phyloP scores from a whole-genome alignment of 2,797 vertebrate genomes.

The Acipenser ruthenus region DNA sequence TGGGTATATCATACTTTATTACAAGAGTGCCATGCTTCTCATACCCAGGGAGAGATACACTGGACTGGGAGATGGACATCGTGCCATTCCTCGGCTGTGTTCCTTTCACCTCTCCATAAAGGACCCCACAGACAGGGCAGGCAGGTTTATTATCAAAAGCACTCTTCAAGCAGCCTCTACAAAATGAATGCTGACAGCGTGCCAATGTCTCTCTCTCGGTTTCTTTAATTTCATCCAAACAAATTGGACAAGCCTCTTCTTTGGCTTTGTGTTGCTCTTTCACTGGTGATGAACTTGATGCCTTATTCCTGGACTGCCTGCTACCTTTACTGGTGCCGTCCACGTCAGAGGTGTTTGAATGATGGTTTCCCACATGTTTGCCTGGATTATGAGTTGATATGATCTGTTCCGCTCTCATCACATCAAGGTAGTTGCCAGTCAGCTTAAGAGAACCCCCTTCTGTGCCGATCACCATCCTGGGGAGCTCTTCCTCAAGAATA shows the following conservation, averaged over 20 bases:
- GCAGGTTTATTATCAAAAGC: constrained; percentile 55
- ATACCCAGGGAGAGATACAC: constrained; percentile 44
- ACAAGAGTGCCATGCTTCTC: constrained; percentile 38
- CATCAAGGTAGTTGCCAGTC: constrained; percentile 36
- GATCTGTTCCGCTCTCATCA: constrained; percentile 31
- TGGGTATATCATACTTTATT: constrained; percentile 50
- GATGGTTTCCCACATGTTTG: neutral
- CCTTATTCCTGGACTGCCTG: neutral
- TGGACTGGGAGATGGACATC: constrained; percentile 21
- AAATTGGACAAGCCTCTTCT: constrained; percentile 51
- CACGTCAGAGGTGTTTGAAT: neutral
- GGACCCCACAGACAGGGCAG: constrained; percentile 53
- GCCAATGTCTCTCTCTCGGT: constrained; percentile 31
- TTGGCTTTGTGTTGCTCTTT: constrained; percentile 14
- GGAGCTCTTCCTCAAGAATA: constrained; percentile 25
- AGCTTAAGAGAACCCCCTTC: constrained; percentile 3
- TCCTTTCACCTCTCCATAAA: constrained; percentile 51
- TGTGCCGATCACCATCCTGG: constrained; percentile 29
- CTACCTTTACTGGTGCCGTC: neutral
- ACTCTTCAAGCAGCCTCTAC: constrained; percentile 41
- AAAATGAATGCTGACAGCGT: constrained; percentile 57
- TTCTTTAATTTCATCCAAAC: constrained; percentile 45
- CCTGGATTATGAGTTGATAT: constrained; percentile 6
- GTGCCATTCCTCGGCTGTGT: constrained; percentile 48
- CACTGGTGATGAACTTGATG: neutral